A percentile compares a stretch with the other conserved stretches of the same genome.
These are phyloP conservation scores for Eristalis tenax DNA, from an alignment of 2,888 invertebrate genomes.

Conservation along the genomic window DNA sequence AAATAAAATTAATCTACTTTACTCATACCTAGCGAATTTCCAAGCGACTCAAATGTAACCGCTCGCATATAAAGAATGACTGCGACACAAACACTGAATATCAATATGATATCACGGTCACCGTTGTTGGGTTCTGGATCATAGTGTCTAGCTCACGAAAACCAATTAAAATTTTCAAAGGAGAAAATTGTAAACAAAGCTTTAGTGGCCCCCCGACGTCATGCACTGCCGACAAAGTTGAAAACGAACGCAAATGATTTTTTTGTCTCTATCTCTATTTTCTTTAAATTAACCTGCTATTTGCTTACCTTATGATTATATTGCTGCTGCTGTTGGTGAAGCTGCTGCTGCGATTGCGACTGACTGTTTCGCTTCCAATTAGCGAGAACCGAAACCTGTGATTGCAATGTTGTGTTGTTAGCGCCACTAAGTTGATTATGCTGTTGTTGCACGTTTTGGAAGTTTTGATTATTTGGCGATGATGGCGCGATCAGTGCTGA, in stretches of 20 bases:
- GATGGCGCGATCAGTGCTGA: slow-evolving; percentile 47
- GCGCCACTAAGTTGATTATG: slow-evolving; percentile 46
- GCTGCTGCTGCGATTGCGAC: slow-evolving; percentile 62
- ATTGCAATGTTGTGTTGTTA: slow-evolving; percentile 41
- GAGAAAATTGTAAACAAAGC: slow-evolving; percentile 40
- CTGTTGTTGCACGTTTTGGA: slow-evolving; percentile 42
- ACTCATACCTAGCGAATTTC: not conserved
- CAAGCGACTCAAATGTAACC: not conserved
- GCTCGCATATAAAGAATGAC: not conserved
- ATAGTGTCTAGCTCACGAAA: not conserved
- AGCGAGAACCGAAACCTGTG: slow-evolving; percentile 63
- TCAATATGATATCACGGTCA: slow-evolving; percentile 27
- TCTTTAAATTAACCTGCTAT: slow-evolving; percentile 15
- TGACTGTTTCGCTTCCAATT: slow-evolving; percentile 66
- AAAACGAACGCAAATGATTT: slow-evolving; percentile 8
- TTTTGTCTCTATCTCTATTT: not conserved
- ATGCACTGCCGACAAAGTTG: slow-evolving; percentile 34
- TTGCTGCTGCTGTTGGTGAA: slow-evolving; percentile 64
- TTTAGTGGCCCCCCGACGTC: not conserved
- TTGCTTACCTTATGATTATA: slow-evolving; percentile 73
- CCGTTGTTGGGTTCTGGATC: not conserved
- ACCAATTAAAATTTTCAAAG: slow-evolving; percentile 43
- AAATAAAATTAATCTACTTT: not conserved
- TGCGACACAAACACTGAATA: not conserved
- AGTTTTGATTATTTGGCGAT: slow-evolving; percentile 39